These are phyloP conservation scores for Calliphora vomitoria DNA, from an alignment of 2,888 invertebrate species.

Conservation along the genomic window DNA sequence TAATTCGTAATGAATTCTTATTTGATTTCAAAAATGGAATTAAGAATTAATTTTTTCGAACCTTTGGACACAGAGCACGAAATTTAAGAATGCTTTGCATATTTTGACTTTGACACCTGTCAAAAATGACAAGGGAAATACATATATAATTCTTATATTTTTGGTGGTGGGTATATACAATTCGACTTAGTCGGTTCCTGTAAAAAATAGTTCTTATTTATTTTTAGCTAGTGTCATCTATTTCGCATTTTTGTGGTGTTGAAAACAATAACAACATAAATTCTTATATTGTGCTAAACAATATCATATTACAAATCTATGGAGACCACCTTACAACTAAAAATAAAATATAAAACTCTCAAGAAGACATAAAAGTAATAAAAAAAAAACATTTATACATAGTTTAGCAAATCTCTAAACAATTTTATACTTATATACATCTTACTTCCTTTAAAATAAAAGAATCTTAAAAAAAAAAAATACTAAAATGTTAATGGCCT, in stretches of 20 bases:
- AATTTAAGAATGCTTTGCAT: no score
- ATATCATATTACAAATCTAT: conserved; percentile 55
- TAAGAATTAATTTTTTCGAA: no score
- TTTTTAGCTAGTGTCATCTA: conserved; percentile 22
- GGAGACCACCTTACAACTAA: conserved; percentile 45
- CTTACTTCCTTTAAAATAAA: neutral
- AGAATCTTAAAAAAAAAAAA: neutral
- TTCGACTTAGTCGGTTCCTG: neutral
- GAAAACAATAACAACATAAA: neutral
- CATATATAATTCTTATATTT: no score
- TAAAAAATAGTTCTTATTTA: neutral
- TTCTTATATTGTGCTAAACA: conserved; percentile 25
- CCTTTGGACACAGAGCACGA: no score
- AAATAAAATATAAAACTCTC: conserved; percentile 20
- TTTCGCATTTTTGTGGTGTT: neutral
- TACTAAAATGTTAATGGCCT: conserved; percentile 69
- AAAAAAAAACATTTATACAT: conserved; percentile 4
- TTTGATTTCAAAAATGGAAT: no score
- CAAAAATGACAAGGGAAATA: no score
- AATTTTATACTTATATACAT: conserved; percentile 16
- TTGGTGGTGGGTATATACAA: neutral
- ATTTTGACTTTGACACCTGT: no score
- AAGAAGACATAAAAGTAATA: neutral
- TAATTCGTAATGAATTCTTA: no score
- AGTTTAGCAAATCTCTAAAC: neutral